Percentiles rank a stretch among this genome's conserved stretches.
Conservation (phyloP, 2,113 vertebrate species). For the Antennarius striatus region DNA sequence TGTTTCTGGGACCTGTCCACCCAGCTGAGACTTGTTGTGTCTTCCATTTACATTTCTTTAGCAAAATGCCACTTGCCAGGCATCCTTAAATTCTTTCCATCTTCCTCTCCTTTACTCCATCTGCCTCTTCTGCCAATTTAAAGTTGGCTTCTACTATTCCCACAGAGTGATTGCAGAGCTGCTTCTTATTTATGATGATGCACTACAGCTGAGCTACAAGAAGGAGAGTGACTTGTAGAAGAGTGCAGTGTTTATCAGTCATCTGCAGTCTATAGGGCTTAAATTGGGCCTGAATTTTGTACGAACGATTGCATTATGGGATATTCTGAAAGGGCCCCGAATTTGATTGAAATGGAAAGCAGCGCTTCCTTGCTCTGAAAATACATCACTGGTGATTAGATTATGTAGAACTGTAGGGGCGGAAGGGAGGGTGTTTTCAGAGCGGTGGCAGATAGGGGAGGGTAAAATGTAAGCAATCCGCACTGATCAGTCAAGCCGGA, state of each 20-base stretch:
- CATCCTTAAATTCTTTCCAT: slow-evolving; percentile 38
- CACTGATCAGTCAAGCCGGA: slow-evolving; percentile 24
- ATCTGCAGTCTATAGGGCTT: slow-evolving; percentile 71
- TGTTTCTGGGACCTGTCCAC: slow-evolving; percentile 51
- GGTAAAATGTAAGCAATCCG: slow-evolving; percentile 49
- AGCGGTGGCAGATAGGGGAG: slow-evolving; percentile 42
- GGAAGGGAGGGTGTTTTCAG: slow-evolving; percentile 28
- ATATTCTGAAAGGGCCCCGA: slow-evolving; percentile 67
- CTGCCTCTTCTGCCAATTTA: slow-evolving; percentile 55
- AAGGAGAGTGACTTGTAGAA: slow-evolving; percentile 34
- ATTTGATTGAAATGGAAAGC: slow-evolving; percentile 79
- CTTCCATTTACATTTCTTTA: slow-evolving; percentile 63
- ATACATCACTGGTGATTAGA: slow-evolving; percentile 74
- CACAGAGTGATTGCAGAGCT: slow-evolving; percentile 21
- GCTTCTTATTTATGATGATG: slow-evolving; percentile 51
- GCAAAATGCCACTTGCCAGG: slow-evolving; percentile 59
- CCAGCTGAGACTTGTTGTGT: slow-evolving; percentile 52
- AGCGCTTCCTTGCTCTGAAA: slow-evolving; percentile 68
- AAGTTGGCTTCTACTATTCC: slow-evolving; percentile 43
- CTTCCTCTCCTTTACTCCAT: slow-evolving; percentile 15
- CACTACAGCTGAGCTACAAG: slow-evolving; percentile 47
- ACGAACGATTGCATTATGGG: slow-evolving; percentile 70
- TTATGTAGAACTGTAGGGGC: slow-evolving; percentile 65
- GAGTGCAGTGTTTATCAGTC: slow-evolving; percentile 69
- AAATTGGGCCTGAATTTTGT: slow-evolving; percentile 69